Evolutionary conservation across 1,140 invertebrate genomes (phyloP).

Genomic region (Elymnias hypermnestra): DNA sequence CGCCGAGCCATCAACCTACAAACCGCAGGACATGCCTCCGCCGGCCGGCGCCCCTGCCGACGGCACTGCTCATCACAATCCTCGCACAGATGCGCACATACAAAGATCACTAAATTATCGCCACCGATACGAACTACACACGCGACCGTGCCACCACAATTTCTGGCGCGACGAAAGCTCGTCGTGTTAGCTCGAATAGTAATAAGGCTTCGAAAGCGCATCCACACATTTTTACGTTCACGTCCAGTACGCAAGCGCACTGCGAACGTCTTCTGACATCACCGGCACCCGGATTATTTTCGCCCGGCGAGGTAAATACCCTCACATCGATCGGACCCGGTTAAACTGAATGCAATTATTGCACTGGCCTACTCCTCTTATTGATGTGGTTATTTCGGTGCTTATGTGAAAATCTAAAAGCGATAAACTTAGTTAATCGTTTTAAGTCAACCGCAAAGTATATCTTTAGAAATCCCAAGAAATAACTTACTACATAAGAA

Average conservation of each 20-base stretch:
- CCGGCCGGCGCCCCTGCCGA: slow-evolving; percentile 30
- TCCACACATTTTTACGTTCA: slow-evolving; percentile 49
- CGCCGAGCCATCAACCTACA: slow-evolving; percentile 40
- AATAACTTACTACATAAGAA: too few relatives aligned
- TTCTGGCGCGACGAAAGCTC: slow-evolving; percentile 36
- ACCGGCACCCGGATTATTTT: slow-evolving; percentile 71
- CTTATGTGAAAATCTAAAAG: background rate
- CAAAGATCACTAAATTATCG: slow-evolving; percentile 13
- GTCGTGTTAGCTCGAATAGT: slow-evolving; percentile 34
- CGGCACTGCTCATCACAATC: slow-evolving; percentile 28
- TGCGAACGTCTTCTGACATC: slow-evolving; percentile 58
- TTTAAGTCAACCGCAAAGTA: background rate
- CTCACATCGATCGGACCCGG: slow-evolving; percentile 70
- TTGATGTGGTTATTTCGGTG: slow-evolving; percentile 37
- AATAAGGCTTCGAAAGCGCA: slow-evolving; percentile 53
- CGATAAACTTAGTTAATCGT: background rate
- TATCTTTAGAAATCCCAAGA: too few relatives aligned
- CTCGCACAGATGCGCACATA: slow-evolving; percentile 24
- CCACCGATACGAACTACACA: slow-evolving; percentile 23
- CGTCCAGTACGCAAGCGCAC: slow-evolving; percentile 48
- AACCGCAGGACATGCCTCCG: slow-evolving; percentile 37
- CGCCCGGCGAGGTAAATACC: slow-evolving; percentile 73
- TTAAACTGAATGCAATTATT: slow-evolving; percentile 74
- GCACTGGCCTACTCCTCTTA: slow-evolving; percentile 63
- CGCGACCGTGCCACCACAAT: slow-evolving; percentile 24